Evolutionary conservation across 2,888 invertebrate genomes (phyloP).

Genomic region (Stramonita haemastoma): DNA sequence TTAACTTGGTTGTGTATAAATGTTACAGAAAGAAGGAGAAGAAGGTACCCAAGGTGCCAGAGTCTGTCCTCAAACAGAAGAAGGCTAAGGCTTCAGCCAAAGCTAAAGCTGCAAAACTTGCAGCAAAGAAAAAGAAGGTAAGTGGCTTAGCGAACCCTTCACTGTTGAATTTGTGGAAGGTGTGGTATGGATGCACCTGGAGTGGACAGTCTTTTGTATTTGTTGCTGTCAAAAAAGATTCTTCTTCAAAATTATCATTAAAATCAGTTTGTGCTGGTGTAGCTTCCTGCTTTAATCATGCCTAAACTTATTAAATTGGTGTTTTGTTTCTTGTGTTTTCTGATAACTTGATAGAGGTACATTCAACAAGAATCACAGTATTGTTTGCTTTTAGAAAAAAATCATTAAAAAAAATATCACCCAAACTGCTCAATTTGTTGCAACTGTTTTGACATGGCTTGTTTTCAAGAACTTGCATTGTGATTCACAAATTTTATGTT

Average conservation of each 20-base stretch:
- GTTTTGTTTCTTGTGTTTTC: too few relatives aligned
- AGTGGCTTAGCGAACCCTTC: background rate
- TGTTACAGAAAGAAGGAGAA: conserved; percentile 78
- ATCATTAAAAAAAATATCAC: too few relatives aligned
- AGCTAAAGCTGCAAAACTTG: conserved; percentile 70
- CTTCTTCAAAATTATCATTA: background rate
- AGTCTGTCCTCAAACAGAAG: conserved; percentile 95
- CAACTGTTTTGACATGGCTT: too few relatives aligned
- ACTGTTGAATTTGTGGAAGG: too few relatives aligned
- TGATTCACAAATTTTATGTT: too few relatives aligned
- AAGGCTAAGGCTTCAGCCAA: conserved; percentile 89
- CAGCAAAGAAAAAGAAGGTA: conserved; percentile 70
- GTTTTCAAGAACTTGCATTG: too few relatives aligned
- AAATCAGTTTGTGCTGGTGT: background rate
- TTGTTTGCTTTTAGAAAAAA: too few relatives aligned
- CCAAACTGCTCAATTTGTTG: too few relatives aligned
- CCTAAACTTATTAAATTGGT: too few relatives aligned
- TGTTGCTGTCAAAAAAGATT: background rate
- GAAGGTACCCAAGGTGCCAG: conserved; percentile 94
- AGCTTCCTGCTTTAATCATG: background rate
- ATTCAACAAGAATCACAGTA: too few relatives aligned
- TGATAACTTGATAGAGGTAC: too few relatives aligned
- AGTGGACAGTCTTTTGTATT: background rate
- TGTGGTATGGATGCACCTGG: background rate
- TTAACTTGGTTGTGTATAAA: background rate